A percentile compares a stretch with the other conserved stretches of the same genome.
These are phyloP conservation scores for Ciconia maguari DNA, from an alignment of 2,113 vertebrate genomes.

Conservation along the genomic window DNA sequence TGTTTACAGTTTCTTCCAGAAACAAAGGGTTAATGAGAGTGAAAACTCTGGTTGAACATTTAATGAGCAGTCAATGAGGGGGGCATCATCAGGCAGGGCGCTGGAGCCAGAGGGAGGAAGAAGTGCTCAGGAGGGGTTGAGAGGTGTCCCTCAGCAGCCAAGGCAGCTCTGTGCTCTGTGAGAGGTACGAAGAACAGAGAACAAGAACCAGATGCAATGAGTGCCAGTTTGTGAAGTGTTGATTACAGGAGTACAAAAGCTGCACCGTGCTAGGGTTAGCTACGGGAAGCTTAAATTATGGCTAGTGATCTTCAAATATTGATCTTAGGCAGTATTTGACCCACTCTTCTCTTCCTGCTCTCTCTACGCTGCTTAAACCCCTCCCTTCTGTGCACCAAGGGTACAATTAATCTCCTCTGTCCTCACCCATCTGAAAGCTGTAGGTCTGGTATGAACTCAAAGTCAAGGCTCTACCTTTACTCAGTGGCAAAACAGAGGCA, in stretches of 20 bases:
- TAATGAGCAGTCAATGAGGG: background rate
- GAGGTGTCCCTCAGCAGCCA: accelerated
- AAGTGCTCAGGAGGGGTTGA: background rate
- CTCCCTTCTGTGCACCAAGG: background rate
- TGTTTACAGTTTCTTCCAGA: background rate
- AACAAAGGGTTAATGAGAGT: background rate
- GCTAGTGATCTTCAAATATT: background rate
- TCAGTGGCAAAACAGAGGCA: background rate
- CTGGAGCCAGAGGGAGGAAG: background rate
- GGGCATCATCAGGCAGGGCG: background rate
- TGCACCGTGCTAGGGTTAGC: background rate
- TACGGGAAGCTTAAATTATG: background rate
- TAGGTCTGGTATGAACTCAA: background rate
- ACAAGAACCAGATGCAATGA: background rate
- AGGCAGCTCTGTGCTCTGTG: background rate
- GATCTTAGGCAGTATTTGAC: background rate
- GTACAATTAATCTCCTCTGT: background rate
- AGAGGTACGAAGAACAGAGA: background rate
- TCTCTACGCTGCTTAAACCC: background rate
- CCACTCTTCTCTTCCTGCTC: background rate
- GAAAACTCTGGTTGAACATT: background rate
- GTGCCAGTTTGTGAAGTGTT: background rate
- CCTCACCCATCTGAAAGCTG: background rate
- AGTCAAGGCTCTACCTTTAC: background rate
- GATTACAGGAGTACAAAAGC: background rate